Base-by-base conservation (phyloP, 2,113 vertebrate genomes). In the Phycodurus eques region DNA sequence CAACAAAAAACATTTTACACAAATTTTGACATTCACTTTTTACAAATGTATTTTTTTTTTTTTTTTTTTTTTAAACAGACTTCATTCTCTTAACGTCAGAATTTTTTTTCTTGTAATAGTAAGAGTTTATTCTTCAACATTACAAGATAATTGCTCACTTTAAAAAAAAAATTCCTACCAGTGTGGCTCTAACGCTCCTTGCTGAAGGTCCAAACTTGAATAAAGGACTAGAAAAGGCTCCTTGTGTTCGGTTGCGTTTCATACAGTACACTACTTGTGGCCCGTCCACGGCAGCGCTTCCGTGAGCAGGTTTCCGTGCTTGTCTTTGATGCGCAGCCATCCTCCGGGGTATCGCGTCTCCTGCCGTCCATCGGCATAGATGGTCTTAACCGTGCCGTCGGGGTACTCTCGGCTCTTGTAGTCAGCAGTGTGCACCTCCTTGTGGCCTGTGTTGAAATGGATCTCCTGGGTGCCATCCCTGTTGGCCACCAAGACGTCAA, bases 401-500 rank as follows among this genome's bases (percentile, higher is more conserved):
- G 96, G 95, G 77, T 99, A 99, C 75, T 98, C 95, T 1, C 97
- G 90, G 70, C 94, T 94, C 87, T 98, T 99, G 85, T 94, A 99
- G 47, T 95, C 90, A 0, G 92, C 20, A 0, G 96, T 98, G 79
- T 99, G 98, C 3, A 96, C 83, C 86, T 99, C 98, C 82, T 91
- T 93, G 88, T 99, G 95, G 54, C 98, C 97, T 0, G 96, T 98
- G 90, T 88, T 96, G 87, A 99, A 99, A 70, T 94, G 94, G 82
- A 99, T 98, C 27, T 94, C 90, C 89, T 96, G 98, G 81, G 90
- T 96, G 77, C 96, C 96, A 67, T 99, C 95, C 64, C 98, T 99
- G 83, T 35, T 77, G 71, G 67, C 82, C 9, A 4, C 47, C 8
- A 49, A 43, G 14, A 46, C 13, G 42, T 6, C 42, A 65, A 20